Percentiles rank a stretch among this genome's conserved stretches.
Evolutionary conservation across 2,797 vertebrate genomes (phyloP).

Genomic region (Netta rufina): DNA sequence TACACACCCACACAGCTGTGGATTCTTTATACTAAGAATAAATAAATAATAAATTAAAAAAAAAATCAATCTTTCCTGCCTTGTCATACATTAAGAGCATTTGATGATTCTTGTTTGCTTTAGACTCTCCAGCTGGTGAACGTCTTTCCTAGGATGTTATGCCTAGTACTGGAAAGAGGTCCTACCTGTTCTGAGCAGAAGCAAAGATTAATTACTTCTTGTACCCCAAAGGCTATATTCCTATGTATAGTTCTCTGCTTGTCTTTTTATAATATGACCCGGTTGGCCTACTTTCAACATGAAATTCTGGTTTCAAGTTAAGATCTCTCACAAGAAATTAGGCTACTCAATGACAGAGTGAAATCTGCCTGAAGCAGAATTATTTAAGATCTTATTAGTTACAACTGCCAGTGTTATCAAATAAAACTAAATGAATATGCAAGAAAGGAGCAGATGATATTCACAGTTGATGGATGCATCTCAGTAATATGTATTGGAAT

Average conservation of each 20-base stretch:
- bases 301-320: not conserved
- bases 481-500: not conserved
- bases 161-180: not conserved
- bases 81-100: not conserved
- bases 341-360: not conserved
- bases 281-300: not conserved
- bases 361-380: not conserved
- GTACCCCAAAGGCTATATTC: not conserved
- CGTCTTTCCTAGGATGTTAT: not conserved
- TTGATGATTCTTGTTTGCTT: not conserved
- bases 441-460: slow-evolving; percentile 1
- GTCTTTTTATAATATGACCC: not conserved
- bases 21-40: not conserved
- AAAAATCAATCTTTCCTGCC: not conserved
- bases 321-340: not conserved
- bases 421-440: not conserved
- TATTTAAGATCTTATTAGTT: not conserved
- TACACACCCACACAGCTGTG: not conserved
- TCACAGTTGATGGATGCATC: not conserved
- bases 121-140: not conserved
- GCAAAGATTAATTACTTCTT: not conserved
- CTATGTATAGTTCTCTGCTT: not conserved
- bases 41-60: not conserved
- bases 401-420: not conserved
- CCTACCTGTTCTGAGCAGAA: not conserved